Conservation (phyloP, 2,797 vertebrate genomes). For the Propithecus perrieri region DNA sequence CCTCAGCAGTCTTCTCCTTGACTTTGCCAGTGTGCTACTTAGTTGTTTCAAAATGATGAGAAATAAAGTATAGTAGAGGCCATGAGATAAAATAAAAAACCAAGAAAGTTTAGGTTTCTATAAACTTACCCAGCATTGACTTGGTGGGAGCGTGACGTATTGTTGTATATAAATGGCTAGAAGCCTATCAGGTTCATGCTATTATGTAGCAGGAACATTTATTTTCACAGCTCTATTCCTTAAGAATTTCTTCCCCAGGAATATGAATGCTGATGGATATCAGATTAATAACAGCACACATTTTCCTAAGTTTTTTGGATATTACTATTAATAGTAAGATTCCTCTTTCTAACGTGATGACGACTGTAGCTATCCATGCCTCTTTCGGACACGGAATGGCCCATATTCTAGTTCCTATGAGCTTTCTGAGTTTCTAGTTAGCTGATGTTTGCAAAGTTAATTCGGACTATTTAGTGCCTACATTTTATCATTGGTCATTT, state of each 20-base stretch:
- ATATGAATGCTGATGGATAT: conserved; percentile 1
- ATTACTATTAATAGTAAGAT: not conserved
- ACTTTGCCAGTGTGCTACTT: conserved; percentile 14
- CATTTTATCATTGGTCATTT: not conserved
- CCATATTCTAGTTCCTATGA: not conserved
- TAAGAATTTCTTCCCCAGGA: conserved; percentile 22
- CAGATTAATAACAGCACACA: not conserved
- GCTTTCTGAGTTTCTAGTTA: conserved; percentile 22
- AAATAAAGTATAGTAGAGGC: conserved; percentile 62
- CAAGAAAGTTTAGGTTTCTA: conserved; percentile 67
- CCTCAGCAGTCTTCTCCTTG: not conserved
- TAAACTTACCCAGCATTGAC: conserved; percentile 67
- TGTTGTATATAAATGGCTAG: not conserved
- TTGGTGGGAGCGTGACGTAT: conserved; percentile 54
- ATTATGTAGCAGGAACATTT: not conserved
- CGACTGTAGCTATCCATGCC: not conserved
- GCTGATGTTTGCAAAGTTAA: conserved; percentile 13
- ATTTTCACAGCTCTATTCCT: conserved; percentile 19
- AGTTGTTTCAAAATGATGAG: conserved; percentile 65
- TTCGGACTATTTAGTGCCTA: not conserved
- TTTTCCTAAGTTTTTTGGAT: not conserved
- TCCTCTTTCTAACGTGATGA: not conserved
- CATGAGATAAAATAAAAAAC: conserved; percentile 65
- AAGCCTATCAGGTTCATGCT: not conserved
- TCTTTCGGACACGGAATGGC: not conserved